A percentile compares a stretch with the other conserved stretches of the same genome.
phyloP scores from a whole-genome alignment of 35 echinoderm and acorn worm species.

The Eucidaris tribuloides region DNA sequence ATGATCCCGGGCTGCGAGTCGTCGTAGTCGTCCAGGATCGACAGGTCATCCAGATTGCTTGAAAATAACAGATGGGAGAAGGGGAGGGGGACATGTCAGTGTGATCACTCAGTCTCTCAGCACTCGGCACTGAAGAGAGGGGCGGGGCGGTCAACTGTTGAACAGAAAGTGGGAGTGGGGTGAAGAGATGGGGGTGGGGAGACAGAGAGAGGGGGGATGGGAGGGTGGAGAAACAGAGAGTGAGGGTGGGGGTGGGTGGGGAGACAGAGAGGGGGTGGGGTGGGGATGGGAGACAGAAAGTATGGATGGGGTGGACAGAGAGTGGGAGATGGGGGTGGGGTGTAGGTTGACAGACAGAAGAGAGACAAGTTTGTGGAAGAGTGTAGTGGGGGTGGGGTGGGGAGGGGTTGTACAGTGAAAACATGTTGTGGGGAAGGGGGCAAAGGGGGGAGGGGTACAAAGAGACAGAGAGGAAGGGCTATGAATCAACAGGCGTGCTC shows the following conservation, averaged over 20 bases:
- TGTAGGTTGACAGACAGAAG: background rate
- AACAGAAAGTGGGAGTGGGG: background rate
- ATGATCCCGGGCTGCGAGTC: slow-evolving; percentile 8
- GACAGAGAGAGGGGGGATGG: background rate
- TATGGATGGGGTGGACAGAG: background rate
- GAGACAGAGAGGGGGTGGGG: background rate
- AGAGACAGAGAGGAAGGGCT: background rate
- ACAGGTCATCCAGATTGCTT: background rate
- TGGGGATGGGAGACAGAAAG: background rate
- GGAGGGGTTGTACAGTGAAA: background rate
- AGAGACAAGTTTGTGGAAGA: background rate
- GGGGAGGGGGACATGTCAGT: too few species aligned
- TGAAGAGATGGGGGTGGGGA: background rate
- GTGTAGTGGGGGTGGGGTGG: background rate
- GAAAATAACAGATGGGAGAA: too few species aligned
- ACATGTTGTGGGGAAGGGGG: background rate
- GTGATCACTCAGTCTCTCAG: too few species aligned
- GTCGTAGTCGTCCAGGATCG: slow-evolving; percentile 20
- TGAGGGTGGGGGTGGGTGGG: background rate
- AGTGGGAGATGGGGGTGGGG: background rate
- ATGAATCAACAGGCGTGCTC: background rate
- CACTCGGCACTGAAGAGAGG: too few species aligned
- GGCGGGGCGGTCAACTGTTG: background rate
- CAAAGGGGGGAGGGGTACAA: background rate
- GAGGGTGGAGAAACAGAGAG: background rate